phyloP scores from a whole-genome alignment of 2,888 invertebrate species.

The Lasiommata megera region DNA sequence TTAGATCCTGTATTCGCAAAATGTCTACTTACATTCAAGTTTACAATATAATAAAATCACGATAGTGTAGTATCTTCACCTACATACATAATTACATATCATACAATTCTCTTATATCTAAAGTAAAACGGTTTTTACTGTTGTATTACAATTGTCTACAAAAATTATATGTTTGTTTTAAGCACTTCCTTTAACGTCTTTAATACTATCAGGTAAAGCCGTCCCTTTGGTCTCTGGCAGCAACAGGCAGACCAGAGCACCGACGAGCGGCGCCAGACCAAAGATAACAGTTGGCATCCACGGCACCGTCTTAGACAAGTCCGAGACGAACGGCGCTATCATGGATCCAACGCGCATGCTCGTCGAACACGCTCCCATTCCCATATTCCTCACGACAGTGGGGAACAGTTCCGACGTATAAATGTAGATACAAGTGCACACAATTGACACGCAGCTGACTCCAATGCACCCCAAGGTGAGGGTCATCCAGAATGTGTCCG shows the following conservation, averaged over 20 bases:
- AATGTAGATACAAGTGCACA: constrained; percentile 91
- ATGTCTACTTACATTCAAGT: too few relatives aligned
- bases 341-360: constrained; percentile 92
- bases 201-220: constrained; percentile 87
- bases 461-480: constrained; percentile 86
- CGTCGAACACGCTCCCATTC: constrained; percentile 91
- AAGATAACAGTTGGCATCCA: constrained; percentile 88
- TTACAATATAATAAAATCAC: too few relatives aligned
- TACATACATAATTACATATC: too few relatives aligned
- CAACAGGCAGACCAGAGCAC: constrained; percentile 83
- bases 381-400: constrained; percentile 92
- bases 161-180: constrained; percentile 11
- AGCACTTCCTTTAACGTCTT: constrained; percentile 81
- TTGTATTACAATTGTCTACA: too few relatives aligned
- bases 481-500: constrained; percentile 73
- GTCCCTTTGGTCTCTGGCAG: constrained; percentile 90
- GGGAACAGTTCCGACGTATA: constrained; percentile 94
- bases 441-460: constrained; percentile 89
- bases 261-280: constrained; percentile 84
- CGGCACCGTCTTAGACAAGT: constrained; percentile 68
- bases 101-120: too few relatives aligned
- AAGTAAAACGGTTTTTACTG: too few relatives aligned
- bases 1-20: too few relatives aligned
- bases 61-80: too few relatives aligned
- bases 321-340: constrained; percentile 89